Evolutionary conservation across 2,888 invertebrate genomes (phyloP).

Genomic region (Caenorhabditis sp.): DNA sequence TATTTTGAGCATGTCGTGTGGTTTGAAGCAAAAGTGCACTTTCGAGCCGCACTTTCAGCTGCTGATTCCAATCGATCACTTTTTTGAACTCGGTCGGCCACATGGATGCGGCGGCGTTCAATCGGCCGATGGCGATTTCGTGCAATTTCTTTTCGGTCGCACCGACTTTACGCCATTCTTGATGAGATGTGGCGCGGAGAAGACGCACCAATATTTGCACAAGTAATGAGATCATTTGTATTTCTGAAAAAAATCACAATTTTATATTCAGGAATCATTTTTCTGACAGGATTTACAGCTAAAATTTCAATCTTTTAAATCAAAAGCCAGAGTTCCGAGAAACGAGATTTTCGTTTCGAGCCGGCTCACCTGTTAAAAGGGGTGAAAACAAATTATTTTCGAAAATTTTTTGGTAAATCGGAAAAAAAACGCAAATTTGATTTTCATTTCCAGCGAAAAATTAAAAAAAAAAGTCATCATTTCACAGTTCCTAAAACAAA

Average conservation of each 20-base stretch:
- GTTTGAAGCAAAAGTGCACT: constrained; percentile 77
- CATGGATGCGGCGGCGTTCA: constrained; percentile 82
- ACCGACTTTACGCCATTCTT: constrained; percentile 71
- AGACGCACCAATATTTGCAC: constrained; percentile 90
- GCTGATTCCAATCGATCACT: constrained; percentile 82
- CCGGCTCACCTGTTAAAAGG: no score
- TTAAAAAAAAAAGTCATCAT: no score
- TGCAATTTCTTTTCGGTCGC: constrained; percentile 76
- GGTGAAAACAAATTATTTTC: no score
- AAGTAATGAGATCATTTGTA: constrained; percentile 86
- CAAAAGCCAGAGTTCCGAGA: no score
- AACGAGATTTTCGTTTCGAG: no score
- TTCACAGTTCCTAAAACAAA: no score
- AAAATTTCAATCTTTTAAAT: no score
- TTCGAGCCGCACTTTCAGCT: constrained; percentile 84
- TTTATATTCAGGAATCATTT: no score
- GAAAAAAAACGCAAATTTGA: no score
- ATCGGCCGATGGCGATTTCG: constrained; percentile 86
- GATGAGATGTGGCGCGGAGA: constrained; percentile 76
- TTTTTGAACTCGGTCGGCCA: constrained; percentile 56
- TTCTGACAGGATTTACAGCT: no score
- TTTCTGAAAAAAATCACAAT: constrained; percentile 76
- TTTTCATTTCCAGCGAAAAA: no score
- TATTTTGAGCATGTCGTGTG: constrained; percentile 32
- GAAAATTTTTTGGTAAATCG: no score